Base-by-base conservation (phyloP, 2,888 invertebrate species). In the Apoda limacodes region DNA sequence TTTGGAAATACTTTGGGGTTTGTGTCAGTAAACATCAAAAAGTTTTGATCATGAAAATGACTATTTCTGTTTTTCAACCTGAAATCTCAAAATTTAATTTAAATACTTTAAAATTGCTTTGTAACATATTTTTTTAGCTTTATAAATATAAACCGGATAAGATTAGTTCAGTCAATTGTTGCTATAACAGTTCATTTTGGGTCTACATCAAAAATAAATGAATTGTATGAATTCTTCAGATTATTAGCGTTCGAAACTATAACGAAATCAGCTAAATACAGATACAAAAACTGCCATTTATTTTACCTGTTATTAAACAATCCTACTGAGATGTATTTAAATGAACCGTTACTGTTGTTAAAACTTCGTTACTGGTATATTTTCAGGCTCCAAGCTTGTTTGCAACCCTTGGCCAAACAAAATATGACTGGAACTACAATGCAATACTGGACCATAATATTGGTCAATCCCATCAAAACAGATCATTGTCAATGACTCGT, bases 371-470 rank as follows among this genome's bases (percentile, higher is more conserved):
- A 21, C 9, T 5, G n/a, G 21, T 23, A 22, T 31, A 26, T 10
- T 50, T 53, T 28, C 47, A 59, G 59, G 39, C 40, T 14, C 57
- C 59, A 1, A 54, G 58, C 32, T 25, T 52, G 25, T 57, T 57
- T 11, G 39, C 40, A 1, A 34, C 40, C 1, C 27, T 58, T 3
- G 35, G 42, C 1, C 51, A 55, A 10, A 50, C 54, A 1, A 30
- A 55, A 11, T 43, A 45, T 24, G 60, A 60, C 22, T 59, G 52
- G 52, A 46, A 54, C 14, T 57, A 56, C 30, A 24, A 32, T 5
- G 53, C 42, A 2, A 25, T 47, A 5, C 36, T 57, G 0, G 55
- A 56, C 30, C 22, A 43, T 26, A 50, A 48, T 1, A 42, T 42
- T 15, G 57, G 57, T 1, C 39, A 42, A 14, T 22, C 42, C 5